These are phyloP conservation scores for Caenorhabditis sp. DNA, from an alignment of 2,888 invertebrate genomes.

Conservation along the genomic window DNA sequence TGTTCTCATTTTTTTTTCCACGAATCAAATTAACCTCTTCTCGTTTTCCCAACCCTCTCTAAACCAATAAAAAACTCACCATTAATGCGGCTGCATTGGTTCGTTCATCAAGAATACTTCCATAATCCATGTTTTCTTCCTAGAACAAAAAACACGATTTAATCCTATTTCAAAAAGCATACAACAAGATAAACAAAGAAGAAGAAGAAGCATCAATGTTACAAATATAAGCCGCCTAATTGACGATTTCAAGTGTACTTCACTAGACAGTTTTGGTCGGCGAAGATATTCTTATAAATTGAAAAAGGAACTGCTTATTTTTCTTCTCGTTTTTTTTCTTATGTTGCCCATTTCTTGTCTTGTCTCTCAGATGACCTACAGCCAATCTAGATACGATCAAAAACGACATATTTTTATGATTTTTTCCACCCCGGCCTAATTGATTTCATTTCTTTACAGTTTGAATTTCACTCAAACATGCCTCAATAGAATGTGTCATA, in stretches of 20 bases:
- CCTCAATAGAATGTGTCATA: background rate
- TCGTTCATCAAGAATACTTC: conserved; percentile 61
- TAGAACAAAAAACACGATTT: background rate
- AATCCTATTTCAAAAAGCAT: background rate
- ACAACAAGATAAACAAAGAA: background rate
- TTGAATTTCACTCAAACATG: background rate
- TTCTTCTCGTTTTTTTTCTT: background rate
- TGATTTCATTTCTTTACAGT: background rate
- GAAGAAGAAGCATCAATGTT: background rate
- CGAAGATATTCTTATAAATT: background rate
- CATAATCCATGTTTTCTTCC: conserved; percentile 52
- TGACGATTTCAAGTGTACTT: background rate
- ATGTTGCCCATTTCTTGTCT: background rate
- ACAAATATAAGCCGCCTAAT: background rate
- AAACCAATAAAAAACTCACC: conserved; percentile 36
- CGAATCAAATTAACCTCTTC: conserved; percentile 11
- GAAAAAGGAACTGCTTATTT: background rate
- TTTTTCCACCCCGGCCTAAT: background rate
- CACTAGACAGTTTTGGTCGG: background rate
- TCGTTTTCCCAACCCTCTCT: background rate
- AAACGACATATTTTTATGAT: background rate
- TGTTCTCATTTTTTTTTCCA: conserved; percentile 3
- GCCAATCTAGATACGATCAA: background rate
- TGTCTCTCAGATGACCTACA: background rate
- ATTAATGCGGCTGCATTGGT: conserved; percentile 60